Conservation (phyloP, 2,797 vertebrate species). For the Diglossa cyanea region DNA sequence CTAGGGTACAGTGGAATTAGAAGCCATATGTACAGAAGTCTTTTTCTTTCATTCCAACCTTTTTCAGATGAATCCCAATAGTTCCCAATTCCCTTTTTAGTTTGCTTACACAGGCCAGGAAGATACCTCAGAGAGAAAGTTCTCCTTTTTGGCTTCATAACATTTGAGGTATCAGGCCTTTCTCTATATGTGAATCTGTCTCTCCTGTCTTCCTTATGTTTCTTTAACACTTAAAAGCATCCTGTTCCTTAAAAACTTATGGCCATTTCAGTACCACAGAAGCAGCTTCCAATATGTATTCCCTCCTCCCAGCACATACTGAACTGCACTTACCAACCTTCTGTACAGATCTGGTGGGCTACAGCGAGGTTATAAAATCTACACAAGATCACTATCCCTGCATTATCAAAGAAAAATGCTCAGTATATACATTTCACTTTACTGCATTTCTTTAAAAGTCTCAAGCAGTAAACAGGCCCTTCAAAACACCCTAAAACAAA, state of each 20-base stretch:
- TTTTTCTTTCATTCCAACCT: neutral
- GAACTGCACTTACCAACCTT: neutral
- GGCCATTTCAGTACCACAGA: neutral
- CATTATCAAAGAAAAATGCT: neutral
- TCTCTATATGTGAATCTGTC: neutral
- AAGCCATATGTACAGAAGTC: neutral
- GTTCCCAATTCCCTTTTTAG: neutral
- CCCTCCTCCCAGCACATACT: neutral
- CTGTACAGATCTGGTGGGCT: neutral
- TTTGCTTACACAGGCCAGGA: neutral
- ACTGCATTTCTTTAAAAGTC: neutral
- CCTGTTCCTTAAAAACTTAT: neutral
- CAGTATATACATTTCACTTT: neutral
- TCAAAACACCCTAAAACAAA: neutral
- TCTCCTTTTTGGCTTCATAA: neutral
- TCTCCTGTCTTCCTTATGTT: neutral
- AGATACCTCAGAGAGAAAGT: neutral
- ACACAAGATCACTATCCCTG: neutral
- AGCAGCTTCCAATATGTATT: neutral
- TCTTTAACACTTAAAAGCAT: neutral
- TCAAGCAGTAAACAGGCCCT: neutral
- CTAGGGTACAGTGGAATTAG: neutral
- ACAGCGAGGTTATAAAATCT: neutral
- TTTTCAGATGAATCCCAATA: neutral
- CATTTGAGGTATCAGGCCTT: neutral